Percentiles rank a stretch among this genome's conserved stretches.
These are phyloP conservation scores for Pasiphila rectangulata DNA, from an alignment of 2,888 invertebrate species.

Conservation along the genomic window DNA sequence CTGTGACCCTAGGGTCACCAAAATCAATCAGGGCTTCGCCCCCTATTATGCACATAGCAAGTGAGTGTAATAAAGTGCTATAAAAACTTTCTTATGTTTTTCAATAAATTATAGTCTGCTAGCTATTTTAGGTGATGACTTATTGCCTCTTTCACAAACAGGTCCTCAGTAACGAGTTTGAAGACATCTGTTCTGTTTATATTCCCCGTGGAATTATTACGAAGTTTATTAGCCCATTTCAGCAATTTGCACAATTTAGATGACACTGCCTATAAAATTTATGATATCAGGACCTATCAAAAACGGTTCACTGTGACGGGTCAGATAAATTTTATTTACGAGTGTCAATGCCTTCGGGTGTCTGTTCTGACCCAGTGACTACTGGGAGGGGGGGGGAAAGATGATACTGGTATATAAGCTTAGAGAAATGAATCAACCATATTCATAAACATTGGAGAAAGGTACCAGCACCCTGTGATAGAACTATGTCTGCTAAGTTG, in stretches of 20 bases:
- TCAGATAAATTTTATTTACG: conserved; percentile 60
- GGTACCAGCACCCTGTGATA: conserved; percentile 45
- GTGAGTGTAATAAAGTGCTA: background rate
- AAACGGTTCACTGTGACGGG: conserved; percentile 62
- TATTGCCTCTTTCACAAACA: conserved; percentile 9
- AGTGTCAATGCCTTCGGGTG: conserved; percentile 62
- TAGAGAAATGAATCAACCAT: conserved; percentile 62
- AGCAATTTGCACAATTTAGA: conserved; percentile 38
- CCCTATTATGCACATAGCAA: too few species aligned
- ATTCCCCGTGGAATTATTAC: background rate
- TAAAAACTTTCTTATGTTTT: background rate
- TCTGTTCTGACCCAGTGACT: conserved; percentile 53
- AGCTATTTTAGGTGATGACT: background rate
- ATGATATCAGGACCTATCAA: conserved; percentile 53
- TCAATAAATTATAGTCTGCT: background rate
- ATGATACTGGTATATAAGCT: conserved; percentile 65
- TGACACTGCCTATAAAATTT: conserved; percentile 45
- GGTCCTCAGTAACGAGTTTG: conserved; percentile 10
- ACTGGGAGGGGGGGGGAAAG: conserved; percentile 56
- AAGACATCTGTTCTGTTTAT: background rate
- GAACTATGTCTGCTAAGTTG: conserved; percentile 56
- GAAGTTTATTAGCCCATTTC: conserved; percentile 40
- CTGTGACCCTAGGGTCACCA: too few species aligned
- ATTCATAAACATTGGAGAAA: conserved; percentile 63
- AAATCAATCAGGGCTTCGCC: too few species aligned